Conservation (phyloP, 2,888 invertebrate genomes). For the Pyrrhia umbra region DNA sequence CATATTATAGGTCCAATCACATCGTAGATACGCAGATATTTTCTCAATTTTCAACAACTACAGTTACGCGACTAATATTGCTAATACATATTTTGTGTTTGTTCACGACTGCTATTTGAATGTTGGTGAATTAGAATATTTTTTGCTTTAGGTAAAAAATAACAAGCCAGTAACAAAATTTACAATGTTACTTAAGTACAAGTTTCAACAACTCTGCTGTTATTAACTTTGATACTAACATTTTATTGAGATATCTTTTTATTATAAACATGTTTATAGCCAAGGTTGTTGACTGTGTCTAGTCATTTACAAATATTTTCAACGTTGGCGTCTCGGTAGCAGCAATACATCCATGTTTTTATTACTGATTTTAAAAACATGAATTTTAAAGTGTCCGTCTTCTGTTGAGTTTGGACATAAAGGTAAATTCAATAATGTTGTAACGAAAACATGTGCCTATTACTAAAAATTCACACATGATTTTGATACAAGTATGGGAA, state of each 20-base stretch:
- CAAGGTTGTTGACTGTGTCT: slow-evolving; percentile 26
- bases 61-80: no score
- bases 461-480: slow-evolving; percentile 9
- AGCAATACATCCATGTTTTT: slow-evolving; percentile 16
- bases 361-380: slow-evolving; percentile 14
- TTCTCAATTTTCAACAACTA: no score
- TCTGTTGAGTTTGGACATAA: slow-evolving; percentile 9
- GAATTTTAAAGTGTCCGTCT: slow-evolving; percentile 1
- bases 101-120: no score
- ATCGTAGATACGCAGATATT: no score
- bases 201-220: slow-evolving; percentile 47
- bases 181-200: slow-evolving; percentile 22
- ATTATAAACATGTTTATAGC: slow-evolving; percentile 43
- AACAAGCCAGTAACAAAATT: slow-evolving; percentile 13
- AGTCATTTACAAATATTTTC: slow-evolving; percentile 33
- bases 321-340: neutral
- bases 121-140: no score
- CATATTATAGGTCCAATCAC: no score
- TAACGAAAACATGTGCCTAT: slow-evolving; percentile 12
- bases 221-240: slow-evolving; percentile 47
- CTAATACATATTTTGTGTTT: no score
- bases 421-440: neutral
- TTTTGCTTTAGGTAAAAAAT: slow-evolving; percentile 20
- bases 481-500: neutral
- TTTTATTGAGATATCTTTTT: slow-evolving; percentile 42